Evolutionary conservation across 2,888 invertebrate species (phyloP), one percentile per base, ranked within the genome.

Genomic region (Pseudococcus jackbeardsleyi): DNA sequence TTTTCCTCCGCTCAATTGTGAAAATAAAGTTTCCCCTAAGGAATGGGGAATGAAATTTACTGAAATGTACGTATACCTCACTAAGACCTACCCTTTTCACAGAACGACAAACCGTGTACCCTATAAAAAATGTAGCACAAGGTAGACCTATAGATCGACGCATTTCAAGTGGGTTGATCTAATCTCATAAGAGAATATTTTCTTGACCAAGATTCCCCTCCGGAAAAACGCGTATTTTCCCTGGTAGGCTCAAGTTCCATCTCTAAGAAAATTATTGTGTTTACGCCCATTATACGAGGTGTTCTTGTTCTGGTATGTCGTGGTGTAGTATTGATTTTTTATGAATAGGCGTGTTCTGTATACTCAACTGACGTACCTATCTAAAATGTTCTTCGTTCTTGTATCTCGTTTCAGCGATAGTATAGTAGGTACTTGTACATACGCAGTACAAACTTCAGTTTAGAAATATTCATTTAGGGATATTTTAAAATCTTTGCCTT

Each of bases 141-240:
- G 19, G 11, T 68, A 68, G 26, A 22, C 26, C 68, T 59, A 59
- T 59, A 79, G 33, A 39, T 79, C 15, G n/a, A 79, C 79, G 22
- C 72, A 9, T 79, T 79, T 79, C 79, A 42, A 68, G 79, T 42
- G 79, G 79, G 79, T 42, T 79, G 79, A 79, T 79, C 42, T 79
- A 79, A 79, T 79, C 42, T 79, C 42, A 79, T 79, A 39, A 42
- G 42, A 42, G 42, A 42, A 79, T 42, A n/a, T 79, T 79, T 79
- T 26, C 79, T 79, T 79, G 39, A n/a, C 79, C 68, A 15, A 79
- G 42, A 39, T 79, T 79, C 79, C 79, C 79, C 79, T 79, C 9
- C n/a, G 42, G 42, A 42, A 79, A 79, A 79, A 79, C 42, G n/a
- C n/a, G 33, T 42, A 9, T 79, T 79, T 79, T 42, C 79, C 79